phyloP scores from a whole-genome alignment of 2,888 invertebrate genomes.

The Ariolimax columbianus region DNA sequence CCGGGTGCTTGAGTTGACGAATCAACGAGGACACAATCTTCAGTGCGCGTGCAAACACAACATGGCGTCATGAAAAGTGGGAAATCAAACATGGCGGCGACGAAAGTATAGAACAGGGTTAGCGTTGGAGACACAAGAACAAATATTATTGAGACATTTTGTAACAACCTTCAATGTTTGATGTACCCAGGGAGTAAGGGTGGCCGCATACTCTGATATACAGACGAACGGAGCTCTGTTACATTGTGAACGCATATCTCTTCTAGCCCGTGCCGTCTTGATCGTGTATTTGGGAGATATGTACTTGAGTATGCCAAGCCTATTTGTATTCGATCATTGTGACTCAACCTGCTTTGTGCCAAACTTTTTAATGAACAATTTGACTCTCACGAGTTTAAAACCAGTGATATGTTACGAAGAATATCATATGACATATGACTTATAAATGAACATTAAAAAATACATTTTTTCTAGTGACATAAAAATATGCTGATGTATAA shows the following conservation, averaged over 20 bases:
- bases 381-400: too few relatives aligned
- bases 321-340: not conserved
- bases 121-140: constrained; percentile 11
- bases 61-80: constrained; percentile 33
- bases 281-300: not conserved
- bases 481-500: too few relatives aligned
- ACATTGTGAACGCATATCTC: not conserved
- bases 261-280: not conserved
- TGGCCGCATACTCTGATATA: constrained; percentile 12
- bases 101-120: not conserved
- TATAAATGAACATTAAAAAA: too few relatives aligned
- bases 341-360: not conserved
- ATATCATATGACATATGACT: too few relatives aligned
- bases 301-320: not conserved
- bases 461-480: too few relatives aligned
- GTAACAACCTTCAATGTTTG: constrained; percentile 36
- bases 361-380: not conserved
- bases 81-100: constrained; percentile 29
- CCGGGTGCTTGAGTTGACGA: constrained; percentile 11
- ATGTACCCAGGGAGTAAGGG: constrained; percentile 19
- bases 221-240: not conserved
- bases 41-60: constrained; percentile 12
- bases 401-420: too few relatives aligned
- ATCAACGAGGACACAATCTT: constrained; percentile 18
- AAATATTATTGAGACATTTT: constrained; percentile 36